A percentile compares a stretch with the other conserved stretches of the same genome.
Conservation (phyloP, 2,888 invertebrate genomes). For the Agrochola lychnidis region DNA sequence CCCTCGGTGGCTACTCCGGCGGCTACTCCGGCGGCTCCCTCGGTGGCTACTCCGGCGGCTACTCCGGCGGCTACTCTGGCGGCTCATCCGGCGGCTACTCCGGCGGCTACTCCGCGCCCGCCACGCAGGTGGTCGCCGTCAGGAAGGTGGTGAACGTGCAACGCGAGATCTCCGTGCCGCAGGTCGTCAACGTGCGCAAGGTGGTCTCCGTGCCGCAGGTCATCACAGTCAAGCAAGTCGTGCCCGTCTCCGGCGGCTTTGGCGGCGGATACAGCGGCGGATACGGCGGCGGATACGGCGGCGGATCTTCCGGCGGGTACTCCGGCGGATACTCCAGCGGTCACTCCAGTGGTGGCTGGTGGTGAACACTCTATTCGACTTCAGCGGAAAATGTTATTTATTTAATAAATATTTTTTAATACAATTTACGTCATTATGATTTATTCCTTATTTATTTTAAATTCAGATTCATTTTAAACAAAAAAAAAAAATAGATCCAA, state of each 20-base stretch:
- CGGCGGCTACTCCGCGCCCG: constrained; percentile 50
- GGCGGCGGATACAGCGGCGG: constrained; percentile 26
- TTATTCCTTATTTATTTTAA: neutral
- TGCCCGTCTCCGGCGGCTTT: constrained; percentile 63
- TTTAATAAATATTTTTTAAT: constrained; percentile 36
- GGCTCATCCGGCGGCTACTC: constrained; percentile 46
- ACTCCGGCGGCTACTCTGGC: constrained; percentile 33
- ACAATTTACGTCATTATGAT: neutral
- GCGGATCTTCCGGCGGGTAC: constrained; percentile 32
- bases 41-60: constrained; percentile 39
- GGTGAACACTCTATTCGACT: constrained; percentile 54
- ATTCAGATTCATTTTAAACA: no score
- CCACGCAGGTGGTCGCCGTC: constrained; percentile 71
- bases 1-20: constrained; percentile 29
- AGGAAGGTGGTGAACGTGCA: constrained; percentile 74
- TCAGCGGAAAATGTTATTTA: constrained; percentile 28
- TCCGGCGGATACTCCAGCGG: constrained; percentile 34
- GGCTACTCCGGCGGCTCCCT: constrained; percentile 28
- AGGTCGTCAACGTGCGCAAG: constrained; percentile 74
- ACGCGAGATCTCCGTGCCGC: constrained; percentile 73
- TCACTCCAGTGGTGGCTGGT: constrained; percentile 62
- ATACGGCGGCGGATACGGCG: constrained; percentile 32
- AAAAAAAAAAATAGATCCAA: no score
- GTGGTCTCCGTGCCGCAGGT: constrained; percentile 78
- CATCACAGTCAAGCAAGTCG: constrained; percentile 76